A percentile compares a stretch with the other conserved stretches of the same genome.
Conservation (phyloP, 2,113 vertebrate species). For the Polypterus senegalus region DNA sequence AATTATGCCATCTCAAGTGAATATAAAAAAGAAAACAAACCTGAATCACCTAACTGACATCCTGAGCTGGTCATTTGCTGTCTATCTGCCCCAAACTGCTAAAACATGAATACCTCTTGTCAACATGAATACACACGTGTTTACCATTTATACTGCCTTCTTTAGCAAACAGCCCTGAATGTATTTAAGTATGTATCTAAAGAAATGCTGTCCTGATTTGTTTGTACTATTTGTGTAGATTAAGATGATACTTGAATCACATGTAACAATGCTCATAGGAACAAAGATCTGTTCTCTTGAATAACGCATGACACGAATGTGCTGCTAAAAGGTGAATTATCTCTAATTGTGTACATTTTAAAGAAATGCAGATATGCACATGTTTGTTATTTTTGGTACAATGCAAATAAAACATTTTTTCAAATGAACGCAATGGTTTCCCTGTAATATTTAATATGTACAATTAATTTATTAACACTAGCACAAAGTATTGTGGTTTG, state of each 20-base stretch:
- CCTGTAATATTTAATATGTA: background rate
- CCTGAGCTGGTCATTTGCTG: background rate
- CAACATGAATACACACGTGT: background rate
- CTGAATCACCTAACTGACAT: background rate
- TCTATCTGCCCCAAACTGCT: constrained; percentile 5
- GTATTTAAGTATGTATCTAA: constrained; percentile 7
- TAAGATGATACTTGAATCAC: constrained; percentile 30
- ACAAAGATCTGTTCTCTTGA: constrained; percentile 35
- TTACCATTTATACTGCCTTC: background rate
- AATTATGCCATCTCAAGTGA: background rate
- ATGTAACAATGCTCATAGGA: constrained; percentile 14
- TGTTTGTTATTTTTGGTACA: constrained; percentile 45
- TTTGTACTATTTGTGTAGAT: constrained; percentile 17
- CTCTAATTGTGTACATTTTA: too few relatives aligned
- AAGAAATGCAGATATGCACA: too few relatives aligned
- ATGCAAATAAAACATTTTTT: constrained; percentile 18
- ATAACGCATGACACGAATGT: constrained; percentile 28
- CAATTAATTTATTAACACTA: background rate
- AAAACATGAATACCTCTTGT: constrained; percentile 28
- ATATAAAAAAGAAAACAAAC: background rate
- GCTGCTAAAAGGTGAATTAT: constrained; percentile 26
- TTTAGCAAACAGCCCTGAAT: constrained; percentile 13
- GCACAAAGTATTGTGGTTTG: background rate
- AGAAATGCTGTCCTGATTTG: constrained; percentile 17
- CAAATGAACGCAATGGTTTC: background rate